Evolutionary conservation across 2,113 vertebrate species (phyloP).

Genomic region (Lethenteron camtschaticum): DNA sequence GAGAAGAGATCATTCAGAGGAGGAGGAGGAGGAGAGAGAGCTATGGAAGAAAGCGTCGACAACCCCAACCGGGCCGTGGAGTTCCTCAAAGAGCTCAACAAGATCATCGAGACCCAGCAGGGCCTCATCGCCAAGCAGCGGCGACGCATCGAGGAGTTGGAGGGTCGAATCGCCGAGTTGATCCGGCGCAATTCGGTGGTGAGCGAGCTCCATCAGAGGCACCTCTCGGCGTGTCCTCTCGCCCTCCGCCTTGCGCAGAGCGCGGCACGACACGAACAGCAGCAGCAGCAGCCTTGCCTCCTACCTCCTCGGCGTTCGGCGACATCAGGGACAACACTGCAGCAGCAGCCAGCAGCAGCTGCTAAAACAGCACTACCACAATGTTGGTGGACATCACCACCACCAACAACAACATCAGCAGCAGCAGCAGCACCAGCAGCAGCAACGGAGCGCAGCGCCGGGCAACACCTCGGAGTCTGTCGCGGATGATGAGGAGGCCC

Average conservation of each 20-base stretch:
- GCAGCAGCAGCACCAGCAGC: no score
- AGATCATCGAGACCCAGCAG: slow-evolving; percentile 80
- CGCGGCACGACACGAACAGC: no score
- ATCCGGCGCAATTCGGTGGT: slow-evolving; percentile 58
- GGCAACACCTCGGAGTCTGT: no score
- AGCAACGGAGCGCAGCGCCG: no score
- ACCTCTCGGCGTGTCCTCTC: not conserved
- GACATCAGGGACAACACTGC: no score
- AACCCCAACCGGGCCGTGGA: slow-evolving; percentile 68
- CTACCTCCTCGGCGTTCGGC: no score
- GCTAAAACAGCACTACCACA: no score
- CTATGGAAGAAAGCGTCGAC: slow-evolving; percentile 30
- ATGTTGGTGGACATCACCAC: no score
- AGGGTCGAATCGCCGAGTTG: slow-evolving; percentile 53
- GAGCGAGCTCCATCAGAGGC: not conserved
- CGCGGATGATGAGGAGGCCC: no score
- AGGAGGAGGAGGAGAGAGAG: not conserved
- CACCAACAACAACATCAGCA: no score
- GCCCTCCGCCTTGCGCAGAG: not conserved
- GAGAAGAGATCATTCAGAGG: not conserved
- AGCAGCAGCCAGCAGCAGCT: no score
- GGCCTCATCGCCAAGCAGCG: slow-evolving; percentile 62
- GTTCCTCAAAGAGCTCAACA: slow-evolving; percentile 75
- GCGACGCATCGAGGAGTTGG: slow-evolving; percentile 57
- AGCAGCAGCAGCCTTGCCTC: no score